Base-by-base conservation (phyloP, 1,140 invertebrate genomes). In the Diorhabda sublineata region DNA sequence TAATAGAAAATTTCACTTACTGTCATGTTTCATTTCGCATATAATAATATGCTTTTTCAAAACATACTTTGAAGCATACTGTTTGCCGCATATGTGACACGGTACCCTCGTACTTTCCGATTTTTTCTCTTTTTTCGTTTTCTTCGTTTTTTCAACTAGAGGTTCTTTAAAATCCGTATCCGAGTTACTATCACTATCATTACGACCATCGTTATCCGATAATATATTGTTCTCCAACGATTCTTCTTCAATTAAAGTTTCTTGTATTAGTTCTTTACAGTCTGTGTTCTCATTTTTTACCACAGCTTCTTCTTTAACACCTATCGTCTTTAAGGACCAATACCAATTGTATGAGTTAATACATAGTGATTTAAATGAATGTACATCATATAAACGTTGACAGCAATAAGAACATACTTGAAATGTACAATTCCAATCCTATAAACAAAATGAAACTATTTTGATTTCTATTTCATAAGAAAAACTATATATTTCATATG, bases 341-440 rank as follows among this genome's bases (percentile, higher is more conserved):
- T 52, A 52, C 47, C 47, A 52, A 52, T 52, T 52, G 45, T 65
- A 69, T 43, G 73, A 74, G 58, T 72, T 67, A 8, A 77, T 71
- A 61, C 75, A 77, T 26, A 72, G 58, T 45, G 68, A 56, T 58
- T 70, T 66, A 66, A 77, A 77, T 11, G 62, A 57, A 66, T 68
- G 70, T 1, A 68, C 68, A 8, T 61, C 65, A n/a, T 75, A 64
- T 42, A 77, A 58, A 47, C 71, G 59, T 6, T 70, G 45, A 3
- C 59, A 56, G 60, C 75, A 77, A 3, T 3, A 6, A 45, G 44
- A 71, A 75, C 45, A 76, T 69, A 42, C 58, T 52, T 5, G 56
- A 69, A 66, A 61, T 57, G 9, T 47, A 45, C 57, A n/a, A 52
- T 65, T 60, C 74, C 75, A 75, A 26, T 74, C 70, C 75, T 77